Base-by-base conservation (phyloP, 92 coral and sea anemone species). In the Heliopora coerulea region DNA sequence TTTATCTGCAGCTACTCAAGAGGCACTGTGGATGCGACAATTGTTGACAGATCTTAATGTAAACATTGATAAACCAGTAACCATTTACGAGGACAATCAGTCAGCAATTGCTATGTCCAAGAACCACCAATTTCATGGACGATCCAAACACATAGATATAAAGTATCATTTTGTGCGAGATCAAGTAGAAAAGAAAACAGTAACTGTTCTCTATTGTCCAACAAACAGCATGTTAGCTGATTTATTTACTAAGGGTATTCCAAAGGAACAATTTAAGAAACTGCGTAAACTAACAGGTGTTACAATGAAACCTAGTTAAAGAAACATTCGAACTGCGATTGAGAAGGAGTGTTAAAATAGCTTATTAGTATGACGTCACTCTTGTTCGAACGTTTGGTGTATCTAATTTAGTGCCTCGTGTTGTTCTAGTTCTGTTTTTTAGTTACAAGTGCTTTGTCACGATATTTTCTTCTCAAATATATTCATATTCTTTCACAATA, bases 21-120 rank as follows among this genome's bases (percentile, higher is more conserved):
- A 86, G 65, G 80, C 89, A 52, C 17, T 85, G 19, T 85, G 83
- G 86, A 4, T 85, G 74, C 66, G 72, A 77, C 86, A 80, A 19
- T 66, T 75, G 19, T 83, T 76, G 49, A 42, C 77, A 5, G 83
- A 80, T 64, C 37, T 81, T 21, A 80, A 68, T n/a, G 24, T 10
- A 26, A 35, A 23, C 15, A 65, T 70, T 6, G 12, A 23, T 49
- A 15, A 26, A 31, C 67, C 82, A 56, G 44, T 68, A n/a, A 14
- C 59, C 65, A 58, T 81, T 17, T 59, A 27, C 61, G 85, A 81
- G 66, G 85, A 85, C 54, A 81, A 80, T 67, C 64, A 85, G 59
- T 33, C 82, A 32, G 88, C 85, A 1, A 85, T 85, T 33, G 56
- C 48, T 17, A 56, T 80, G 73, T 23, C 88, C 19, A 75, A 81